Base-by-base conservation (phyloP, 2,888 invertebrate species). In the Leptinotarsa rubiginosa region DNA sequence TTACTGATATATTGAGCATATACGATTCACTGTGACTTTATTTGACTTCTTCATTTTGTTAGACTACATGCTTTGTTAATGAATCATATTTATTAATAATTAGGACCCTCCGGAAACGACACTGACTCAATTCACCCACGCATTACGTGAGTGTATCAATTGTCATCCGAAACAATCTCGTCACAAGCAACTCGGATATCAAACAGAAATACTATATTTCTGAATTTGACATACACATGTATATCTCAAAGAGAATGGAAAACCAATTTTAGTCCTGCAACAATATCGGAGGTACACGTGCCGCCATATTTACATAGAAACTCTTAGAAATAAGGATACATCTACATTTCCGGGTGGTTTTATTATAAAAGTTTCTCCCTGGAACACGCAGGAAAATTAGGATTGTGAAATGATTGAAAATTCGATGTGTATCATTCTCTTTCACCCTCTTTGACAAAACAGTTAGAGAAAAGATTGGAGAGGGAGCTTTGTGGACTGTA, bases 211-310 rank as follows among this genome's bases (percentile, higher is more conserved):
- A 4, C 2, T 59, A 13, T 59, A 12, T 13, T 22, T 7, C 12
- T 12, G 59, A 59, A 25, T 59, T 59, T 5, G 3, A 3, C 52
- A 18, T n/a, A 25, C 22, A 59, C 15, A 20, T 20, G 22, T 25
- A 15, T 52, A 20, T 62, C 41, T 41, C 62, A 15, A n/a, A 31
- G 10, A 41, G 25, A 41, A 62, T 31, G n/a, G 25, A 41, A 62
- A 62, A 41, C 31, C 59, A 15, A 25, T 62, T 41, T 31, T 10
- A 41, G 16, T 10, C 2, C 31, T 10, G n/a, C 1, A 3, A n/a
- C 25, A 62, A 62, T 62, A 62, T 62, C 62, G 3, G 7, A 62
- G 41, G 10, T 41, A 41, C 62, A 62, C 62, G 62, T 62, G 62
- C 3, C 2, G 12, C 10, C 20, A 3, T 1, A 41, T 62, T 41